These are phyloP conservation scores for Gobiocypris rarus DNA, from an alignment of 2,113 vertebrate genomes.

Conservation along the genomic window DNA sequence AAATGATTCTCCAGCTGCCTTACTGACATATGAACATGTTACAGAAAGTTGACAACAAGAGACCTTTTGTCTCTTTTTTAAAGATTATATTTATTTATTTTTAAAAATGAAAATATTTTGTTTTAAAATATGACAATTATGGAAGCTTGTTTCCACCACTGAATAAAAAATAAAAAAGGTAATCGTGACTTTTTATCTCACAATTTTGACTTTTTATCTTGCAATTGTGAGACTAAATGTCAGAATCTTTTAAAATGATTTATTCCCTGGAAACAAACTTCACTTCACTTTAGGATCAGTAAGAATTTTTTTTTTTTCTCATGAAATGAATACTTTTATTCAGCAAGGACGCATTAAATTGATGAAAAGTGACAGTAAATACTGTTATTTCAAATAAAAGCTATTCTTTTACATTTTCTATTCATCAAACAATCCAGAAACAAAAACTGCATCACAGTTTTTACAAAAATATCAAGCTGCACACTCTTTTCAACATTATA, in stretches of 20 bases:
- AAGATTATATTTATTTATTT: neutral
- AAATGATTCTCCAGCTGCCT: neutral
- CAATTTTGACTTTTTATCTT: too few species aligned
- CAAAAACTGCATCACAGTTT: neutral
- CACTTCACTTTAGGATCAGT: neutral
- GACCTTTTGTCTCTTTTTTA: neutral
- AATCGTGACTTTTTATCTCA: too few species aligned
- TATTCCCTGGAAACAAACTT: too few species aligned
- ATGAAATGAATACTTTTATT: neutral
- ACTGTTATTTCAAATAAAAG: too few species aligned
- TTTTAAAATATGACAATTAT: neutral
- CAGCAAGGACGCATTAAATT: neutral
- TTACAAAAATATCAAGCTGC: neutral
- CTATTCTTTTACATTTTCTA: neutral
- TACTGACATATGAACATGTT: neutral
- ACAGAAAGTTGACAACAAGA: neutral
- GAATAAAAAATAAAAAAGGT: too few species aligned
- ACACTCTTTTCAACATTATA: neutral
- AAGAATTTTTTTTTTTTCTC: neutral
- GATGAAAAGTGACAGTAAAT: neutral
- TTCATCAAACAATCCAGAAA: neutral
- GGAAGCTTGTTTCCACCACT: too few species aligned
- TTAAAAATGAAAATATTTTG: neutral
- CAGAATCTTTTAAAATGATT: too few species aligned
- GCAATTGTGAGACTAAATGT: too few species aligned